Conservation (phyloP, 2,113 vertebrate species). For the Laterallus jamaicensis region DNA sequence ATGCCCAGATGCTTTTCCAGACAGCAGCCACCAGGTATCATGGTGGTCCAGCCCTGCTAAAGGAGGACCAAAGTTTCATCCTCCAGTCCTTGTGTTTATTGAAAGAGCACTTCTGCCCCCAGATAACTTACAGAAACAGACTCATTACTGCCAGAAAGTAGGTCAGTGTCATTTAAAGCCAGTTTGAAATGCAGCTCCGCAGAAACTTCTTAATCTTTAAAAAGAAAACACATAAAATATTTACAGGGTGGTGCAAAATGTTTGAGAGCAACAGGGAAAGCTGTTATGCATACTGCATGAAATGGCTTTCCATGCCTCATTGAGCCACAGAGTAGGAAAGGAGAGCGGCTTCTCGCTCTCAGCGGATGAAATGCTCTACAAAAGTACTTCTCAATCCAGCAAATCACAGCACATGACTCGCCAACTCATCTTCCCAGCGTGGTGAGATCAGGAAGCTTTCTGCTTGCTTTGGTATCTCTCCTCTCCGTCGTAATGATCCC, state of each 20-base stretch:
- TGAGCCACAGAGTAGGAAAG: background rate
- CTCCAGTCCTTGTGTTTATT: background rate
- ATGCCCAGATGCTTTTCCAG: background rate
- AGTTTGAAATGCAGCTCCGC: slow-evolving; percentile 43
- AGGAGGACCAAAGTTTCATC: background rate
- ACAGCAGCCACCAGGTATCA: background rate
- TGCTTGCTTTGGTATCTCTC: background rate
- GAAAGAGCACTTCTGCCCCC: background rate
- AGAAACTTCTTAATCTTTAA: slow-evolving; percentile 62
- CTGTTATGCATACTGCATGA: background rate
- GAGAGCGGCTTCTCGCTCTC: background rate
- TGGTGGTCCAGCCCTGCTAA: background rate
- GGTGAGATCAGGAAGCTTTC: background rate
- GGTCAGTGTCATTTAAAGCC: slow-evolving; percentile 61
- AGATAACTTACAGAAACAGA: slow-evolving; percentile 3
- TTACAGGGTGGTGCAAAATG: background rate
- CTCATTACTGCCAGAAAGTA: slow-evolving; percentile 33
- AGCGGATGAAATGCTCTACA: background rate
- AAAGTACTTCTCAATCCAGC: slow-evolving; percentile 1
- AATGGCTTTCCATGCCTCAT: slow-evolving; percentile 14
- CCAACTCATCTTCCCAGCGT: background rate
- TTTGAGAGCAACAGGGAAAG: background rate
- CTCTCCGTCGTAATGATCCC: slow-evolving; percentile 8
- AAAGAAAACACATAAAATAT: slow-evolving; percentile 53
- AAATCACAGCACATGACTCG: slow-evolving; percentile 3